These are phyloP conservation scores for Aleiodes alternator DNA, from an alignment of 2,888 invertebrate species.

Conservation along the genomic window DNA sequence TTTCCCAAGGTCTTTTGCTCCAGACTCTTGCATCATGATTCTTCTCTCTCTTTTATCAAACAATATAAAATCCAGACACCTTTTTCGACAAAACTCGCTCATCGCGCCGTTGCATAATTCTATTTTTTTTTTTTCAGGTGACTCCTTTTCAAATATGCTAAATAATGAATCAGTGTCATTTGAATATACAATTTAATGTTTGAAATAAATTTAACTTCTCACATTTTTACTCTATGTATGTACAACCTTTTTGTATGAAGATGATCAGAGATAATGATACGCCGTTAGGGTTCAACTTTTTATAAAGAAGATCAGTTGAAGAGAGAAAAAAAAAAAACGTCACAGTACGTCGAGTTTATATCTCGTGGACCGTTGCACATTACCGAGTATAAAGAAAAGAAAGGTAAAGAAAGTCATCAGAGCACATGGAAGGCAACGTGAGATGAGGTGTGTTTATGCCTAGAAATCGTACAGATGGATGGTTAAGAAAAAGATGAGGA, in stretches of 20 bases:
- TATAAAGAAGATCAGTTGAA: slow-evolving; percentile 54
- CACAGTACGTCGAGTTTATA: slow-evolving; percentile 59
- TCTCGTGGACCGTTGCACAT: slow-evolving; percentile 67
- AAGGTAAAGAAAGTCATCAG: slow-evolving; percentile 51
- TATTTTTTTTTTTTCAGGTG: slow-evolving; percentile 8
- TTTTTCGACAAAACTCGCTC: slow-evolving; percentile 12
- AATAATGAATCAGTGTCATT: slow-evolving; percentile 34
- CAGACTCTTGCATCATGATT: slow-evolving; percentile 17
- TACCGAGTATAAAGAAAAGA: slow-evolving; percentile 44
- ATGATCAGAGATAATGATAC: slow-evolving; percentile 56
- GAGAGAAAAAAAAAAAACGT: slow-evolving; percentile 37
- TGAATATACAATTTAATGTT: slow-evolving; percentile 34
- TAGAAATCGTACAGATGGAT: not conserved
- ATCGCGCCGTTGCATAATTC: slow-evolving; percentile 17
- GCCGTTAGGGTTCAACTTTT: slow-evolving; percentile 54
- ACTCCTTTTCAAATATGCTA: slow-evolving; percentile 13
- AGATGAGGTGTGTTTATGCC: slow-evolving; percentile 26
- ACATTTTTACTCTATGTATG: slow-evolving; percentile 16
- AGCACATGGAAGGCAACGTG: slow-evolving; percentile 40
- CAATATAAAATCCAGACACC: slow-evolving; percentile 1
- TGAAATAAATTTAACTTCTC: slow-evolving; percentile 19
- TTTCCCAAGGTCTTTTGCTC: slow-evolving; percentile 43
- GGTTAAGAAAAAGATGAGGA: slow-evolving; percentile 46
- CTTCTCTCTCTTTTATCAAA: slow-evolving; percentile 4
- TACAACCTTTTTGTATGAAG: slow-evolving; percentile 34